Evolutionary conservation across 2,888 invertebrate genomes (phyloP).

Genomic region (Synergus umbraculus): DNA sequence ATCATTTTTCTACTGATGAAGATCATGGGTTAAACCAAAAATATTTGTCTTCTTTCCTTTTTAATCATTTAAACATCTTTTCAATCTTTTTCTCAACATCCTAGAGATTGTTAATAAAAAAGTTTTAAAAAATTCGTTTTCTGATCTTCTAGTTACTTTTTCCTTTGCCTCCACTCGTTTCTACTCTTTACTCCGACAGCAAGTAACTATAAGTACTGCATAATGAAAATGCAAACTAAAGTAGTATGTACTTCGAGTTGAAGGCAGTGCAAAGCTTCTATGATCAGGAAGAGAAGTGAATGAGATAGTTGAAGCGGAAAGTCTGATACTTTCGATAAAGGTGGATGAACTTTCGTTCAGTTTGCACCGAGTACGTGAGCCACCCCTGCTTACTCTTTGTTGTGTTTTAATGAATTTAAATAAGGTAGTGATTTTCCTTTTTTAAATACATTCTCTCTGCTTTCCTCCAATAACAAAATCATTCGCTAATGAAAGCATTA

Average conservation of each 20-base stretch:
- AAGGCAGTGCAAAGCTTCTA: slow-evolving; percentile 13
- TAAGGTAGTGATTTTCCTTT: too few relatives aligned
- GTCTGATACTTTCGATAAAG: slow-evolving; percentile 27
- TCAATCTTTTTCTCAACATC: too few relatives aligned
- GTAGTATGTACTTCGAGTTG: slow-evolving; percentile 7
- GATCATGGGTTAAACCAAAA: too few relatives aligned
- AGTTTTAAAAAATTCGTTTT: not conserved
- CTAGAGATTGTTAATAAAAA: not conserved
- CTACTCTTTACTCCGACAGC: not conserved
- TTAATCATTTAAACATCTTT: too few relatives aligned
- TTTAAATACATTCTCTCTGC: too few relatives aligned
- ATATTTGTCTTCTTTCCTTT: too few relatives aligned
- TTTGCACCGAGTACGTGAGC: not conserved
- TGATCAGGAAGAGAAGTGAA: slow-evolving; percentile 5
- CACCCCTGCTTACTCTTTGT: not conserved
- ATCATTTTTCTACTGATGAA: too few relatives aligned
- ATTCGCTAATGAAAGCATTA: too few relatives aligned
- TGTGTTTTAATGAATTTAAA: too few relatives aligned
- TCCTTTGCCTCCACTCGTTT: not conserved
- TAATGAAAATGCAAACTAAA: slow-evolving; percentile 26
- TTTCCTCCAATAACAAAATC: too few relatives aligned
- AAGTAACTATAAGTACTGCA: not conserved
- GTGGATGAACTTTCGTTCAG: slow-evolving; percentile 4
- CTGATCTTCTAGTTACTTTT: not conserved
- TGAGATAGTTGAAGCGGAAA: slow-evolving; percentile 29